Percentiles rank a stretch among this genome's conserved stretches.
Conservation (phyloP, 2,888 invertebrate genomes). For the Scrobipalpa costella region DNA sequence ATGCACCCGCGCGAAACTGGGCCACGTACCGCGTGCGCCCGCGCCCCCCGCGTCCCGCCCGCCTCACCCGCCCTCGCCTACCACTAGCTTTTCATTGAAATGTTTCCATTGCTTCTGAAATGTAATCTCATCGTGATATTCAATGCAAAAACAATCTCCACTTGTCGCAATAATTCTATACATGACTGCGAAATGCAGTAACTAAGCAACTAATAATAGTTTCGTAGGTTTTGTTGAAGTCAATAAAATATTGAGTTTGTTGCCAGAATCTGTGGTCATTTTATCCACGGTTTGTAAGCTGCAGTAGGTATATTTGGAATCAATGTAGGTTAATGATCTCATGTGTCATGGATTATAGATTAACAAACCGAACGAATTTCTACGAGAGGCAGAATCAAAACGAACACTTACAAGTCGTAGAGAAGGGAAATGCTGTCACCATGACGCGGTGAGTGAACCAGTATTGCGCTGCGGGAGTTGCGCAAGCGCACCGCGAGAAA, state of each 20-base stretch:
- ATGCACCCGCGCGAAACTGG: conserved; percentile 80
- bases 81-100: conserved; percentile 76
- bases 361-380: not conserved
- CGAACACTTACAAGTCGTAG: conserved; percentile 28
- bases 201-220: not conserved
- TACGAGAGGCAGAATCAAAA: not conserved
- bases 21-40: conserved; percentile 74
- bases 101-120: conserved; percentile 61
- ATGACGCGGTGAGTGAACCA: conserved; percentile 61
- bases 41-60: conserved; percentile 47
- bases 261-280: conserved; percentile 16
- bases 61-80: conserved; percentile 66
- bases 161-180: conserved; percentile 15
- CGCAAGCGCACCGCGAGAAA: conserved; percentile 77
- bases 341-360: conserved; percentile 7
- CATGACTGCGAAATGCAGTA: not conserved
- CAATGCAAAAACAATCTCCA: conserved; percentile 42
- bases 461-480: conserved; percentile 68
- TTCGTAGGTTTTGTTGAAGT: not conserved
- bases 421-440: conserved; percentile 62
- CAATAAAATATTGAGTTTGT: conserved; percentile 16
- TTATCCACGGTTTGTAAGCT: not conserved
- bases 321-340: conserved; percentile 19
- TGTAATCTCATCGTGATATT: conserved; percentile 43
- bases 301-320: conserved; percentile 16